Percentiles rank a stretch among this genome's conserved stretches.
Evolutionary conservation across 2,888 invertebrate genomes (phyloP).

Genomic region (Aleiodes testaceus): DNA sequence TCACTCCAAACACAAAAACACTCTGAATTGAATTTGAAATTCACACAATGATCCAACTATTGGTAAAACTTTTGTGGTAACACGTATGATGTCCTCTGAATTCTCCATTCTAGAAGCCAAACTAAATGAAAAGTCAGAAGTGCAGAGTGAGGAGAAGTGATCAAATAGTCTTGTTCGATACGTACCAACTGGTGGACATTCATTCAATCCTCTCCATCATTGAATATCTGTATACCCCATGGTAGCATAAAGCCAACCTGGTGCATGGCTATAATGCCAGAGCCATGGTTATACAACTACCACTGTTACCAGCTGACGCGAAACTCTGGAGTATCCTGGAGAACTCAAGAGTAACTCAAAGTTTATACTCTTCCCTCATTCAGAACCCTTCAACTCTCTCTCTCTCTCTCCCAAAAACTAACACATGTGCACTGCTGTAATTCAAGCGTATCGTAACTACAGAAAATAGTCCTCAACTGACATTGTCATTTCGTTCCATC

Average conservation of each 20-base stretch:
- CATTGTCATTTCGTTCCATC: conserved; percentile 36
- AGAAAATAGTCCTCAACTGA: conserved; percentile 6
- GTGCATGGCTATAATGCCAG: conserved; percentile 60
- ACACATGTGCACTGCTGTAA: neutral
- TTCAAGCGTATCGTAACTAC: neutral
- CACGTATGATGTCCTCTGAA: neutral
- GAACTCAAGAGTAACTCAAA: conserved; percentile 10
- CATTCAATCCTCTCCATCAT: neutral
- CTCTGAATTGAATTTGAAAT: neutral
- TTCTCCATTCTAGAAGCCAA: too few relatives aligned
- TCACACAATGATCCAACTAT: too few relatives aligned
- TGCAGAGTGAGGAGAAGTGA: neutral
- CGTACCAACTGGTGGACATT: conserved; percentile 10
- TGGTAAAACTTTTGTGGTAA: too few relatives aligned
- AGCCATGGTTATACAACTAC: conserved; percentile 47
- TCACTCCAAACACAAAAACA: neutral
- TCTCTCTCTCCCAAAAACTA: neutral
- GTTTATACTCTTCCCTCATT: conserved; percentile 12
- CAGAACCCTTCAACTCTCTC: conserved; percentile 3
- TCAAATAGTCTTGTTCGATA: conserved; percentile 13
- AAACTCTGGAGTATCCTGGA: neutral
- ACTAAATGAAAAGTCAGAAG: neutral
- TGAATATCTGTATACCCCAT: conserved; percentile 7
- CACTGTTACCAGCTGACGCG: conserved; percentile 51
- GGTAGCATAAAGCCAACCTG: conserved; percentile 65